These are phyloP conservation scores for Mandrillus leucophaeus DNA, from an alignment of 2,113 vertebrate species.

Conservation along the genomic window DNA sequence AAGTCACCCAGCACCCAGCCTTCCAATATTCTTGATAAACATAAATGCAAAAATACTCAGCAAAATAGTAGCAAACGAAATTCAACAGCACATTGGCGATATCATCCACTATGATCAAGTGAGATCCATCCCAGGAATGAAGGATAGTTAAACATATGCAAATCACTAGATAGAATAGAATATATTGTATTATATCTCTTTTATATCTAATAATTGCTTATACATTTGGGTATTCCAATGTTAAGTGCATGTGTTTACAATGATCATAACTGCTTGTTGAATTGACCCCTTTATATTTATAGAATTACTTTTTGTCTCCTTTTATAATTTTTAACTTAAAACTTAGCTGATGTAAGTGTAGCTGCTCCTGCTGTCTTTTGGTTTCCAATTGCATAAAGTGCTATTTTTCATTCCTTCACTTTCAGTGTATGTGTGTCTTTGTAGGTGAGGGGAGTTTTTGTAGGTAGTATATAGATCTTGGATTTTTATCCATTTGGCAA, in stretches of 20 bases:
- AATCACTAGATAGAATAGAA: too few species aligned
- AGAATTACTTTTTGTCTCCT: not conserved
- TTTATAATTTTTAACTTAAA: not conserved
- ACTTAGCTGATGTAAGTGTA: not conserved
- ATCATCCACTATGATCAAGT: too few species aligned
- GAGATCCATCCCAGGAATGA: too few species aligned
- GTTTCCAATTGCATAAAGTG: not conserved
- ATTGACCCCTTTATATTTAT: not conserved
- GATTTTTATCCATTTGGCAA: not conserved
- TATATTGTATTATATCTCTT: not conserved
- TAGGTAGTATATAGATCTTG: not conserved
- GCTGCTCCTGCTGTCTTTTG: not conserved
- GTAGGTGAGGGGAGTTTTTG: not conserved
- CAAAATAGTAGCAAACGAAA: too few species aligned
- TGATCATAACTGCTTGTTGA: not conserved
- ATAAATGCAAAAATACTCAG: too few species aligned
- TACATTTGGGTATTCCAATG: not conserved
- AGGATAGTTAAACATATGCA: too few species aligned
- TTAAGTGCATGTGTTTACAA: not conserved
- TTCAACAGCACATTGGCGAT: too few species aligned
- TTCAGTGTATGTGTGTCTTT: not conserved
- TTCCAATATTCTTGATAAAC: too few species aligned
- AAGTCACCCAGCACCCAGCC: not conserved
- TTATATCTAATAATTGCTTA: not conserved
- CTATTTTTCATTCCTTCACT: not conserved